Conservation (phyloP, 2,113 vertebrate species). For the Chaetodon trifascialis region DNA sequence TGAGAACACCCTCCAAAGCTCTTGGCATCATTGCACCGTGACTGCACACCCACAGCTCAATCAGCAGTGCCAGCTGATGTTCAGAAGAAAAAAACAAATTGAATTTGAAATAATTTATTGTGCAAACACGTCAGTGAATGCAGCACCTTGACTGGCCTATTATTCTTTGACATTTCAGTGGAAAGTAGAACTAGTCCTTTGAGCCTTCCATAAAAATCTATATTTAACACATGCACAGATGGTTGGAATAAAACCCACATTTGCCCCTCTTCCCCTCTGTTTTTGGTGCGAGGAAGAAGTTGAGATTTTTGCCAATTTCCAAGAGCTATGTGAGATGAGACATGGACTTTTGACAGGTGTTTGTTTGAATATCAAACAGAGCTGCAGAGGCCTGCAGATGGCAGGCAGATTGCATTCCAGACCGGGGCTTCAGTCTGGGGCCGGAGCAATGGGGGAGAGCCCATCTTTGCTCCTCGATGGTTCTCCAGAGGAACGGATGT, state of each 20-base stretch:
- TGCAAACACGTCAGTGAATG: conserved; percentile 68
- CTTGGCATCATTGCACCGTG: conserved; percentile 47
- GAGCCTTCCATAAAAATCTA: conserved; percentile 78
- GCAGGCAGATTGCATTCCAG: conserved; percentile 84
- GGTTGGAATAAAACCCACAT: conserved; percentile 75
- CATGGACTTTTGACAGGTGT: conserved; percentile 82
- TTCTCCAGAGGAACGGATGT: conserved; percentile 61
- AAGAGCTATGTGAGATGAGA: conserved; percentile 78
- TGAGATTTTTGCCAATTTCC: conserved; percentile 77
- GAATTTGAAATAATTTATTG: conserved; percentile 69
- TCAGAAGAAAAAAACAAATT: conserved; percentile 38
- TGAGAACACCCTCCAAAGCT: conserved; percentile 66
- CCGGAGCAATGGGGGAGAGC: conserved; percentile 44
- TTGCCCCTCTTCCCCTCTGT: conserved; percentile 60
- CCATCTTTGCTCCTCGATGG: conserved; percentile 55
- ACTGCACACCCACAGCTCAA: conserved; percentile 53
- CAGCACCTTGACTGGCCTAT: conserved; percentile 69
- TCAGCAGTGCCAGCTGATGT: conserved; percentile 52
- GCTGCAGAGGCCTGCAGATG: conserved; percentile 80
- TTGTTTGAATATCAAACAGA: conserved; percentile 85
- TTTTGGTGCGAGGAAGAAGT: conserved; percentile 64
- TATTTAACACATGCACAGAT: conserved; percentile 80
- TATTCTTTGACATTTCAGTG: conserved; percentile 77
- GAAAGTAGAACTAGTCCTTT: conserved; percentile 72
- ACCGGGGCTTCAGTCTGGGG: conserved; percentile 72